Evolutionary conservation across 2,113 vertebrate species (phyloP).

Genomic region (Cyprinus carpio): DNA sequence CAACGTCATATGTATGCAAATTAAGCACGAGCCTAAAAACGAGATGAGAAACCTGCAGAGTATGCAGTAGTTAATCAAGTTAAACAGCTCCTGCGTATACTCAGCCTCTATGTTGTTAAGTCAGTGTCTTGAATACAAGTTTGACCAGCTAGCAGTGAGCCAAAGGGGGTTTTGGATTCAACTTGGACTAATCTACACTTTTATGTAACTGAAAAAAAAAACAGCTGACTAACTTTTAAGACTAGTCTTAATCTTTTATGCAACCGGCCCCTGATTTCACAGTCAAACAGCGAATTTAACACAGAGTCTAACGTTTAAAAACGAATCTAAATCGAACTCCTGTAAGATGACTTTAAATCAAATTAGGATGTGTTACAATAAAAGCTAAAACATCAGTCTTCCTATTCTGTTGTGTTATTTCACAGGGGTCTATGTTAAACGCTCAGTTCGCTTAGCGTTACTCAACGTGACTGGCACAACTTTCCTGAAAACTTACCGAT

Average conservation of each 20-base stretch:
- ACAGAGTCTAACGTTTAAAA: background rate
- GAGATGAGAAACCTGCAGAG: background rate
- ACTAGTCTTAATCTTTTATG: no score
- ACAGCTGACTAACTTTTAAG: no score
- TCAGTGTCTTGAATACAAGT: no score
- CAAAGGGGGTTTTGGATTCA: no score
- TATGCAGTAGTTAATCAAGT: background rate
- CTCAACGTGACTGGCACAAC: background rate
- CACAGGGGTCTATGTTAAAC: background rate
- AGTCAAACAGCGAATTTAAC: background rate
- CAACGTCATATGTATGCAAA: background rate
- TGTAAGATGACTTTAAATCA: no score
- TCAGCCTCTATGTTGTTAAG: no score
- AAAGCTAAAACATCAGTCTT: background rate
- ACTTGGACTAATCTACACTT: no score
- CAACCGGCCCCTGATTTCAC: no score
- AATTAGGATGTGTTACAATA: background rate
- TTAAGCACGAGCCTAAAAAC: background rate
- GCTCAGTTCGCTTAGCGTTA: background rate
- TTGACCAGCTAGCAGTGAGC: no score
- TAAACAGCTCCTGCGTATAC: background rate
- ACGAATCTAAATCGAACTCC: background rate
- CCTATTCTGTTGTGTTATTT: rapidly evolving
- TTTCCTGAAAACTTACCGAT: background rate
- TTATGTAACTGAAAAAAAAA: no score